phyloP scores from a whole-genome alignment of 2,888 invertebrate species.

The Orthosia gracilis region DNA sequence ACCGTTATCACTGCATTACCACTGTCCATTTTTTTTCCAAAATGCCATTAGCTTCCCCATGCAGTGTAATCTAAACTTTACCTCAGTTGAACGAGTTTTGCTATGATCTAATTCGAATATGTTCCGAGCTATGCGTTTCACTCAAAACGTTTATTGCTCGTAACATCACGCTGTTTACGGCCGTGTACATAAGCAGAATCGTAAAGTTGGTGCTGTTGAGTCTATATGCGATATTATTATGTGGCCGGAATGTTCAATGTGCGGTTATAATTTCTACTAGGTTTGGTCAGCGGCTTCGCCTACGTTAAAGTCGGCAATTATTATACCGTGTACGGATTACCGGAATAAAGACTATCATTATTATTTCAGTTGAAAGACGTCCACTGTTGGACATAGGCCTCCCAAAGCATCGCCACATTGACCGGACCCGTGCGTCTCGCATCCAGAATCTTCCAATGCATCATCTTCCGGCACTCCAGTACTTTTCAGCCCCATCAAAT shows the following conservation, averaged over 20 bases:
- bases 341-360: neutral
- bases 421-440: too few relatives aligned
- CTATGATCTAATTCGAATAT: conserved; percentile 64
- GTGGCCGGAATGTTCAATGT: conserved; percentile 28
- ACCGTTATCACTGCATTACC: too few relatives aligned
- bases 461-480: too few relatives aligned
- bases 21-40: neutral
- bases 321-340: neutral
- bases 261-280: conserved; percentile 15
- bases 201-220: conserved; percentile 49
- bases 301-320: neutral
- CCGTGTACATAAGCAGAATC: conserved; percentile 60
- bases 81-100: conserved; percentile 37
- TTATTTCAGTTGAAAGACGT: neutral
- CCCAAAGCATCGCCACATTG: too few relatives aligned
- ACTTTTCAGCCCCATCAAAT: too few relatives aligned
- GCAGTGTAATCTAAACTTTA: conserved; percentile 40
- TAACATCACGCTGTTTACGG: conserved; percentile 60
- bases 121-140: conserved; percentile 55
- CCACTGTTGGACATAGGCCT: neutral
- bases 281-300: neutral
- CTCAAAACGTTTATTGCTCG: conserved; percentile 62
- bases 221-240: conserved; percentile 44
- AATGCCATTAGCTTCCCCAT: neutral
- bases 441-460: too few relatives aligned